These are phyloP conservation scores for Rissa tridactyla DNA, from an alignment of 2,113 vertebrate genomes.

Conservation along the genomic window DNA sequence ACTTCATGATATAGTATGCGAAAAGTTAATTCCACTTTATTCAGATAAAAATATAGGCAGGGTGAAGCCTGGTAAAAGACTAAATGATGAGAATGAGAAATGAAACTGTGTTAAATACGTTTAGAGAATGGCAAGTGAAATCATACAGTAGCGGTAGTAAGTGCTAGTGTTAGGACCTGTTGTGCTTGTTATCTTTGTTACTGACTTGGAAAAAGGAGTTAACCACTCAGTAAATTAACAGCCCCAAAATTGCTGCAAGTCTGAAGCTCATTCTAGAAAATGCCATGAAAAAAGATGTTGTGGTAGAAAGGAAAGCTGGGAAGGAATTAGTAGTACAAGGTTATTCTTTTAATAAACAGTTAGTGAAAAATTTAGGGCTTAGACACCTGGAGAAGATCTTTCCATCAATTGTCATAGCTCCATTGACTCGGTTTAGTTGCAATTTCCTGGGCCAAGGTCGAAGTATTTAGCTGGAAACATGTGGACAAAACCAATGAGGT, in stretches of 20 bases:
- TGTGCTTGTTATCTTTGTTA: not conserved
- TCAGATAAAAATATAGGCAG: not conserved
- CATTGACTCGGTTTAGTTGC: not conserved
- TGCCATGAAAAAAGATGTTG: not conserved
- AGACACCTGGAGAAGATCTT: not conserved
- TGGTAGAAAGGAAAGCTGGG: not conserved
- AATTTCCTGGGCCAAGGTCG: not conserved
- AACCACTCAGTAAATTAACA: not conserved
- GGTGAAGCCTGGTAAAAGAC: not conserved
- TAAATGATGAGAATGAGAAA: not conserved
- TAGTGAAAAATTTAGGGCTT: not conserved
- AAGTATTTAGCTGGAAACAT: not conserved
- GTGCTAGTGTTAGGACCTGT: not conserved
- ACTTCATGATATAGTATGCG: not conserved
- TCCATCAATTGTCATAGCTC: rapidly evolving
- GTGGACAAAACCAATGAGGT: not conserved
- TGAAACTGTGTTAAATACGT: not conserved
- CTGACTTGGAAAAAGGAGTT: not conserved
- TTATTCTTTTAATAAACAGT: not conserved
- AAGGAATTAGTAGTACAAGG: not conserved
- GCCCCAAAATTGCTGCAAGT: not conserved
- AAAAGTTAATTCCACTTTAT: not conserved
- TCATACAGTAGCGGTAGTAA: not conserved
- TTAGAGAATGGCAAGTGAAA: not conserved
- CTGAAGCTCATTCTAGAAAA: not conserved